Evolutionary conservation across 1,140 invertebrate genomes (phyloP).

Genomic region (Ylistrum balloti): DNA sequence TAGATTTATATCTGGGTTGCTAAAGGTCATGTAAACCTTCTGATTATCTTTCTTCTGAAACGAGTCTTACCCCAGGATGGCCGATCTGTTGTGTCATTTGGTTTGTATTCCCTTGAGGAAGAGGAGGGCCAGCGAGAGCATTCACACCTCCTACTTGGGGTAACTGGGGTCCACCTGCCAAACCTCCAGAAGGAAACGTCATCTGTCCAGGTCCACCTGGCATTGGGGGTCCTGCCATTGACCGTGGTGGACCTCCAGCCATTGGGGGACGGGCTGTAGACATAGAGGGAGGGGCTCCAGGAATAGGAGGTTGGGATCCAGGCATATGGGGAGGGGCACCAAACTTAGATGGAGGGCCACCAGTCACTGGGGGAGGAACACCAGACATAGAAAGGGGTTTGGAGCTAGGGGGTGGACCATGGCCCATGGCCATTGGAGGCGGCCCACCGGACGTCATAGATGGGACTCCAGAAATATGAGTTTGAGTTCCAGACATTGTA

Average conservation of each 20-base stretch:
- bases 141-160: neutral
- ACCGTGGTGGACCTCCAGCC: conserved; percentile 15
- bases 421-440: too few relatives aligned
- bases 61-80: too few relatives aligned
- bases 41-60: too few relatives aligned
- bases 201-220: conserved; percentile 21
- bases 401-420: neutral
- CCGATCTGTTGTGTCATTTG: conserved; percentile 36
- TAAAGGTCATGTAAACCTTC: too few relatives aligned
- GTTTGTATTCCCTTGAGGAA: conserved; percentile 41
- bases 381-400: neutral
- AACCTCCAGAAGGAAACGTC: too few relatives aligned
- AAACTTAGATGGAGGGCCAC: neutral
- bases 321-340: conserved; percentile 39
- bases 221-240: conserved; percentile 22
- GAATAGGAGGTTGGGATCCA: neutral
- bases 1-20: too few relatives aligned
- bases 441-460: too few relatives aligned
- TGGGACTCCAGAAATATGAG: neutral
- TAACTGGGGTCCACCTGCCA: conserved; percentile 29
- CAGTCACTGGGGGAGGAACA: neutral
- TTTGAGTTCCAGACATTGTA: neutral
- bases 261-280: neutral
- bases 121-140: neutral
- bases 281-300: conserved; percentile 43